Evolutionary conservation across 2,113 vertebrate species (phyloP).

Genomic region (Ameiurus melas): DNA sequence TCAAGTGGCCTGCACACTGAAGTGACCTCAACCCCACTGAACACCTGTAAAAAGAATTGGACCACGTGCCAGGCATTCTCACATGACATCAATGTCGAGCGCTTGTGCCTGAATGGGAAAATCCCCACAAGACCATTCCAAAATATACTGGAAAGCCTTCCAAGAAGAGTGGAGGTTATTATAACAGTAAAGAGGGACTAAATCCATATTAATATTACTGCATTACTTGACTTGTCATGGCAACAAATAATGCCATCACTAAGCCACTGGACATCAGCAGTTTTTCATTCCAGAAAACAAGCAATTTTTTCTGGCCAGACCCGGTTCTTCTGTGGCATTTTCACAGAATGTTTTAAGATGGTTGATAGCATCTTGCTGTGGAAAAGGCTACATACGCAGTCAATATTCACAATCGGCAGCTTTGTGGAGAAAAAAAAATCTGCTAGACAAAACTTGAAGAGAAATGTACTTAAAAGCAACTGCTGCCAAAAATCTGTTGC

Average conservation of each 20-base stretch:
- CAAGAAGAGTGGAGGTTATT: neutral
- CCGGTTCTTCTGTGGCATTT: neutral
- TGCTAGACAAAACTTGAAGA: neutral
- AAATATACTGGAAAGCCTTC: neutral
- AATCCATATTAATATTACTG: neutral
- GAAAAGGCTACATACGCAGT: neutral
- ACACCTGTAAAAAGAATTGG: neutral
- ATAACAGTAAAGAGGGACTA: neutral
- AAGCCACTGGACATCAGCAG: neutral
- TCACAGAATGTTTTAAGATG: neutral
- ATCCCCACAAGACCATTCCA: neutral
- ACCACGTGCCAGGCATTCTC: neutral
- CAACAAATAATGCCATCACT: neutral
- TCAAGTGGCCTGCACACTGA: too few relatives aligned
- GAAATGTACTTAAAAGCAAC: neutral
- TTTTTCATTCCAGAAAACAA: neutral
- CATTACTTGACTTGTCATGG: neutral
- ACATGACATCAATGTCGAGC: neutral
- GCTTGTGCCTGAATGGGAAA: neutral
- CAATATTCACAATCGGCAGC: neutral
- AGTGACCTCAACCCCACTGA: neutral
- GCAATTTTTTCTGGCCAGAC: neutral
- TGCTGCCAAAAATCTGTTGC: neutral
- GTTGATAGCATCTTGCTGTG: neutral
- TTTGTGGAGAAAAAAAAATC: neutral